Conservation (phyloP, 2,888 invertebrate genomes). For the Epinotia bilunana region DNA sequence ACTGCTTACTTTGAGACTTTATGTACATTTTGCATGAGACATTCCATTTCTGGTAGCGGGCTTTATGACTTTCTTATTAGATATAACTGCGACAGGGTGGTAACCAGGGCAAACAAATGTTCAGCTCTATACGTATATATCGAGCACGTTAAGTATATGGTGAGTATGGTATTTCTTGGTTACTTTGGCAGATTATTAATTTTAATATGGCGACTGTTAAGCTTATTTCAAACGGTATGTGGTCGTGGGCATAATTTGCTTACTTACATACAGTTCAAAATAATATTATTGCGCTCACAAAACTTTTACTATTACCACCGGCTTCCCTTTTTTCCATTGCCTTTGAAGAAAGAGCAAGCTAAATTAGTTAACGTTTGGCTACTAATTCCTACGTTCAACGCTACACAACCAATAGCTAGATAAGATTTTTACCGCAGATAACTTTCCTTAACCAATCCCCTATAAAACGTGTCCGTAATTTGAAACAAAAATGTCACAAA, state of each 20-base stretch:
- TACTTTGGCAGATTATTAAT: slow-evolving; percentile 1
- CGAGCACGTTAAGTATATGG: slow-evolving; percentile 3
- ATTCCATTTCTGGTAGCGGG: slow-evolving; percentile 62
- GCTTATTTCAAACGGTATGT: too few relatives aligned
- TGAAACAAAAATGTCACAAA: slow-evolving; percentile 42
- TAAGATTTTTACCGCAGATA: neutral
- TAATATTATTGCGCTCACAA: too few relatives aligned
- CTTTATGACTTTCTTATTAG: slow-evolving; percentile 72
- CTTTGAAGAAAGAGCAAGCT: neutral
- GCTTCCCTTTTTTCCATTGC: neutral
- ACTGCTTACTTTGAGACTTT: slow-evolving; percentile 66
- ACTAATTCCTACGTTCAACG: too few relatives aligned
- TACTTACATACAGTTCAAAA: neutral
- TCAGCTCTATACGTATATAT: slow-evolving; percentile 23
- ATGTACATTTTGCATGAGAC: slow-evolving; percentile 65
- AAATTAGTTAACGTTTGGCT: neutral
- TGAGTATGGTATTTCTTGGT: neutral
- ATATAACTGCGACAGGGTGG: slow-evolving; percentile 60
- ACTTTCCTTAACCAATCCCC: slow-evolving; percentile 9
- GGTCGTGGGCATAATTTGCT: neutral
- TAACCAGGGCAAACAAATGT: slow-evolving; percentile 48
- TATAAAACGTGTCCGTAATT: slow-evolving; percentile 29
- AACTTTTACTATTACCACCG: neutral
- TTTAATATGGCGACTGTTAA: slow-evolving; percentile 1
- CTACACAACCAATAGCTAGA: neutral